Evolutionary conservation across 2,113 vertebrate genomes (phyloP).

Genomic region (Charadrius vociferus): DNA sequence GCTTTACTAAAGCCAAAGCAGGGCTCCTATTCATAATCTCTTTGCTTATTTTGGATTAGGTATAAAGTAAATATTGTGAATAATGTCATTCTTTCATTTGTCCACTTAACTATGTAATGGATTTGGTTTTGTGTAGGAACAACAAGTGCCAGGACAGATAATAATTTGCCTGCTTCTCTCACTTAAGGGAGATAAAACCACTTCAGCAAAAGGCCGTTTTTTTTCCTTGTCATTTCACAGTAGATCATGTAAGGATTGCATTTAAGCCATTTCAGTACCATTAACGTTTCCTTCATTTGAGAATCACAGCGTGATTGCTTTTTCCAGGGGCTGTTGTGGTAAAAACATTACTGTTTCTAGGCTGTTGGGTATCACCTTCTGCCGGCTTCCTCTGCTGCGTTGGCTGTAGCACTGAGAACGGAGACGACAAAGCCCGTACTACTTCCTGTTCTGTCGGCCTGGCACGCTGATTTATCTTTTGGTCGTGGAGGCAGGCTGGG

Average conservation of each 20-base stretch:
- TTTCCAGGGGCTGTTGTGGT: background rate
- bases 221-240: background rate
- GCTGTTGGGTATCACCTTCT: background rate
- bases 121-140: background rate
- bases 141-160: background rate
- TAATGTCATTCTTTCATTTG: background rate
- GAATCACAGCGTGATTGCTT: background rate
- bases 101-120: background rate
- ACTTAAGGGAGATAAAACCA: background rate
- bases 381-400: background rate
- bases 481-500: accelerated
- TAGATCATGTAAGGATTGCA: background rate
- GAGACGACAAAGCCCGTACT: accelerated
- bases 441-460: background rate
- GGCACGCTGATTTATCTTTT: background rate
- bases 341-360: background rate
- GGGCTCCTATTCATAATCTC: background rate
- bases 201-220: background rate
- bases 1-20: background rate
- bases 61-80: constrained; percentile 9
- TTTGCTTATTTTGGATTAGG: constrained; percentile 13
- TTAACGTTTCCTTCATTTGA: background rate
- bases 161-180: background rate
- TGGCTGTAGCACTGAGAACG: background rate
- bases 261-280: background rate